Conservation (phyloP, 2,797 vertebrate species). For the Pseudochirops cupreus region DNA sequence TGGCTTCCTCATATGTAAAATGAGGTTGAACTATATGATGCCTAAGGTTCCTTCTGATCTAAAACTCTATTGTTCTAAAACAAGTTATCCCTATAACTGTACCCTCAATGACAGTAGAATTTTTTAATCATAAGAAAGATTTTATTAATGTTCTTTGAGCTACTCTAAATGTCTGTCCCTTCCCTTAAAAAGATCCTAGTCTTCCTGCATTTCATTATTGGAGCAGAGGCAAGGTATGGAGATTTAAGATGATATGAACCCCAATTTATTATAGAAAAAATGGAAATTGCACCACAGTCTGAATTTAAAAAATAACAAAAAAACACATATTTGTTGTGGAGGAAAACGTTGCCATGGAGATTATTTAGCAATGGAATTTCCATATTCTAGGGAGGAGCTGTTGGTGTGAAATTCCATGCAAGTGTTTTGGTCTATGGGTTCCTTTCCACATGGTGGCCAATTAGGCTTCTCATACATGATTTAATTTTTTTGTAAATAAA, state of each 20-base stretch:
- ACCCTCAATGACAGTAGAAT: background rate
- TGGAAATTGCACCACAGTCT: background rate
- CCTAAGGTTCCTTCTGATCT: background rate
- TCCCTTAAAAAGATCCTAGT: background rate
- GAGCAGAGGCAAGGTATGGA: background rate
- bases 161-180: background rate
- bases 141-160: background rate
- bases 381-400: background rate
- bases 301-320: background rate
- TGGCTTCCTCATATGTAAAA: background rate
- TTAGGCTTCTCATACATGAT: background rate
- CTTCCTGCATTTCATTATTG: background rate
- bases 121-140: background rate
- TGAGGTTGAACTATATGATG: background rate
- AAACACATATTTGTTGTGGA: background rate
- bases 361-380: background rate
- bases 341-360: background rate
- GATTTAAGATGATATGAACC: background rate
- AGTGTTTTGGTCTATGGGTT: background rate
- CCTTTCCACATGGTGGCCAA: background rate
- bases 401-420: background rate
- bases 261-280: background rate
- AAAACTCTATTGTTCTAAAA: background rate
- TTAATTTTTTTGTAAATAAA: slow-evolving; percentile 14
- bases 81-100: background rate